These are phyloP conservation scores for Conus betulinus DNA, from an alignment of 1,140 invertebrate genomes.

Conservation along the genomic window DNA sequence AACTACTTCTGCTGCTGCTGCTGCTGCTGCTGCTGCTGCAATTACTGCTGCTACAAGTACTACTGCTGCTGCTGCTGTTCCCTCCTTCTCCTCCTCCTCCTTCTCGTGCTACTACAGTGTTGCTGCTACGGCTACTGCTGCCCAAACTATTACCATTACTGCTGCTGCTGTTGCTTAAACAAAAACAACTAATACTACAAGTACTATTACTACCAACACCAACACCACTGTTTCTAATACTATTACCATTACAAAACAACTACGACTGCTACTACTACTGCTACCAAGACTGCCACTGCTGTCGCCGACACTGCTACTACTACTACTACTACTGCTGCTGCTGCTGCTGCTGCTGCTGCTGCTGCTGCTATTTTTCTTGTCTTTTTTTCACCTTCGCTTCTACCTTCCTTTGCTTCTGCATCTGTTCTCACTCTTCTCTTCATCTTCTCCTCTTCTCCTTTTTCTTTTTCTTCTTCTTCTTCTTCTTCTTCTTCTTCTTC, in stretches of 20 bases:
- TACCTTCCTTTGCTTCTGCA: background rate
- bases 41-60: no score
- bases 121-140: no score
- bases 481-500: no score
- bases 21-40: no score
- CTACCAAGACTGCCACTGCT: background rate
- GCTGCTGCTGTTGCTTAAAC: background rate
- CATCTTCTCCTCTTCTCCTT: no score
- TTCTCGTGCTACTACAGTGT: background rate
- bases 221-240: no score
- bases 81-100: no score
- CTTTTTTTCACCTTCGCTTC: conserved; percentile 2
- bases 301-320: conserved; percentile 25
- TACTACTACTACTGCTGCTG: conserved; percentile 28
- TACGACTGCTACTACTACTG: no score
- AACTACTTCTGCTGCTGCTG: no score
- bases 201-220: conserved; percentile 29
- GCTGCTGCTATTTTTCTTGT: conserved; percentile 32
- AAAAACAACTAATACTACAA: conserved; percentile 8
- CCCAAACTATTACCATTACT: background rate
- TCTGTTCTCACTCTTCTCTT: background rate
- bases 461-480: no score
- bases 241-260: no score
- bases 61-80: no score
- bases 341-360: conserved; percentile 37